phyloP scores from a whole-genome alignment of 1,140 invertebrate genomes.

The Rhagoletis zephyria region DNA sequence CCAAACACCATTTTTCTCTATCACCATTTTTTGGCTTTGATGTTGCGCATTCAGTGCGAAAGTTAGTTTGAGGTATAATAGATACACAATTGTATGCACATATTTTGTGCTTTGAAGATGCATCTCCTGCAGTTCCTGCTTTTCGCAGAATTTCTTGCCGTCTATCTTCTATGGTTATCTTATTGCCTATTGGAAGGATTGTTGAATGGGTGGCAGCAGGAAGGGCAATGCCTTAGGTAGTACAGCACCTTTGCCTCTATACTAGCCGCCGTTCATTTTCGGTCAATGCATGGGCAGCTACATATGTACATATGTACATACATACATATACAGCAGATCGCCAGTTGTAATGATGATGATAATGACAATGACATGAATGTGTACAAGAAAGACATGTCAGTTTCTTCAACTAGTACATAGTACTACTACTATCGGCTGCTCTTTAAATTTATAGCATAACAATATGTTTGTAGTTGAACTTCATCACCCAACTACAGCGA shows the following conservation, averaged over 20 bases:
- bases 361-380: conserved; percentile 58
- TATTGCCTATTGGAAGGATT: conserved; percentile 37
- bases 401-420: conserved; percentile 6
- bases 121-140: background rate
- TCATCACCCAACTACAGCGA: background rate
- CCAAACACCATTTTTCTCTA: background rate
- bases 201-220: background rate
- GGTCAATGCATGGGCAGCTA: background rate
- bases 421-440: background rate
- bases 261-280: background rate
- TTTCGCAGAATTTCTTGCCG: conserved; percentile 37
- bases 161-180: conserved; percentile 40
- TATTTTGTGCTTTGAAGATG: conserved; percentile 7
- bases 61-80: background rate
- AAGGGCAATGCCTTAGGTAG: background rate
- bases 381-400: conserved; percentile 55
- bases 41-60: conserved; percentile 10
- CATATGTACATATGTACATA: background rate
- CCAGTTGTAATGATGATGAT: conserved; percentile 54
- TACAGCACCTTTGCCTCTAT: conserved; percentile 19
- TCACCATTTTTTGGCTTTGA: conserved; percentile 10
- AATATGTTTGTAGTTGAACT: background rate
- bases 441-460: background rate
- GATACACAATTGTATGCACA: background rate
- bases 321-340: background rate